phyloP scores from a whole-genome alignment of 2,113 vertebrate genomes.

The Turdus rufiventris region DNA sequence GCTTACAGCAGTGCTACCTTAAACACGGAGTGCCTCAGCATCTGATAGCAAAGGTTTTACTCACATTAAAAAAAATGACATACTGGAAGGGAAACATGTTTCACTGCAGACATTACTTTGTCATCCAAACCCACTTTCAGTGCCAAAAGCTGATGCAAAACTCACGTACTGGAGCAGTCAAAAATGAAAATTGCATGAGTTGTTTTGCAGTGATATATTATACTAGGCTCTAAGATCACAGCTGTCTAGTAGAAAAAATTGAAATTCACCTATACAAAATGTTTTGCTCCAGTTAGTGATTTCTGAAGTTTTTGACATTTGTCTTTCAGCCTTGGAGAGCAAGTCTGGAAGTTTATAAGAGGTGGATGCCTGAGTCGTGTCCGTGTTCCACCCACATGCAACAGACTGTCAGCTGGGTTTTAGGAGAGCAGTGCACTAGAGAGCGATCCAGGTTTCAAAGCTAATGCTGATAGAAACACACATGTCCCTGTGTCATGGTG shows the following conservation, averaged over 20 bases:
- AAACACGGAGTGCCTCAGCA: background rate
- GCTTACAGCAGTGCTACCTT: slow-evolving; percentile 38
- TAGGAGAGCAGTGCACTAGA: background rate
- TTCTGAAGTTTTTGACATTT: background rate
- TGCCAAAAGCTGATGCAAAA: slow-evolving; percentile 29
- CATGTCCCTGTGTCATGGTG: background rate
- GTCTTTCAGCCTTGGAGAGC: background rate
- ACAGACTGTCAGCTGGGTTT: background rate
- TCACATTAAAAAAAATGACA: slow-evolving; percentile 17
- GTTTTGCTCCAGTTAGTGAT: background rate
- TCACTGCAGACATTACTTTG: background rate
- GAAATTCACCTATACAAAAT: background rate
- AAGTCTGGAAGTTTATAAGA: background rate
- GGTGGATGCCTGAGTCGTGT: accelerated
- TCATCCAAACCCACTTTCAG: slow-evolving; percentile 21
- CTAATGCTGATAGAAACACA: background rate
- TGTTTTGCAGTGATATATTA: background rate
- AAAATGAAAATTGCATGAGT: background rate
- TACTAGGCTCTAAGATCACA: background rate
- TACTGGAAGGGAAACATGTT: slow-evolving; percentile 25
- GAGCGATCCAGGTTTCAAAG: background rate
- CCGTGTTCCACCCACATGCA: background rate
- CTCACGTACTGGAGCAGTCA: background rate
- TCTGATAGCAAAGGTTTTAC: slow-evolving; percentile 41
- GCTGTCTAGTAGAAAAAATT: background rate